Percentiles rank a stretch among this genome's conserved stretches.
Conservation (phyloP, 2,888 invertebrate species). For the Hydriomena furcata region DNA sequence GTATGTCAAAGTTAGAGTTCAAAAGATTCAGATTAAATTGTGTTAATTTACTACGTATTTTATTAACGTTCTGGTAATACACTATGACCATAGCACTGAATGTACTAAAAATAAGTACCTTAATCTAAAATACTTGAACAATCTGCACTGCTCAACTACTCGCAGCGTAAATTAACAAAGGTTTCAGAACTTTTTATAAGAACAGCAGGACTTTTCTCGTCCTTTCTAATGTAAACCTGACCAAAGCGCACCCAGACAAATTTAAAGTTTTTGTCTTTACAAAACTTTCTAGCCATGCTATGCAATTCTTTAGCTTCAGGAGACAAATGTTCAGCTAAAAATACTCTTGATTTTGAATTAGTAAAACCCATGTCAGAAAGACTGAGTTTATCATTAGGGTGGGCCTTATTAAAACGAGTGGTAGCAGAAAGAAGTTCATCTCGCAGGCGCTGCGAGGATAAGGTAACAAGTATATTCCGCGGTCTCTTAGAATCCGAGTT, state of each 20-base stretch:
- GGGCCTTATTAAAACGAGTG: conserved; percentile 24
- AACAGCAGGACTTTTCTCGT: conserved; percentile 12
- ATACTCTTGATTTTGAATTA: conserved; percentile 1
- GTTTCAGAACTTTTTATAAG: conserved; percentile 12
- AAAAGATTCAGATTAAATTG: conserved; percentile 15
- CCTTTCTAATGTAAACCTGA: conserved; percentile 19
- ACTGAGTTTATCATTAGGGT: conserved; percentile 10
- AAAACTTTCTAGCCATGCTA: conserved; percentile 9
- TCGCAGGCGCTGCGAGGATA: conserved; percentile 22
- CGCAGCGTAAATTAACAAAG: background rate
- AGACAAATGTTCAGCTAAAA: conserved; percentile 24
- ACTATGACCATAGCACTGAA: conserved; percentile 7
- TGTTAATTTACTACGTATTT: conserved; percentile 12
- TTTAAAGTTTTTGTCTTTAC: conserved; percentile 16
- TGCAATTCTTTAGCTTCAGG: conserved; percentile 24
- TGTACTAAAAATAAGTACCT: no score
- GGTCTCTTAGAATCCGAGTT: conserved; percentile 21
- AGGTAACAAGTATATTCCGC: conserved; percentile 16
- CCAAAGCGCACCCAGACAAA: conserved; percentile 24
- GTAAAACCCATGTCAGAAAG: conserved; percentile 16
- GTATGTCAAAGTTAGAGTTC: conserved; percentile 16
- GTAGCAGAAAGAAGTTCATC: conserved; percentile 20
- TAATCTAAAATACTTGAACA: no score
- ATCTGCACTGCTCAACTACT: background rate
- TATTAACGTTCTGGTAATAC: conserved; percentile 16